Conservation (phyloP, 2,113 vertebrate genomes). For the Trematomus loennbergii region DNA sequence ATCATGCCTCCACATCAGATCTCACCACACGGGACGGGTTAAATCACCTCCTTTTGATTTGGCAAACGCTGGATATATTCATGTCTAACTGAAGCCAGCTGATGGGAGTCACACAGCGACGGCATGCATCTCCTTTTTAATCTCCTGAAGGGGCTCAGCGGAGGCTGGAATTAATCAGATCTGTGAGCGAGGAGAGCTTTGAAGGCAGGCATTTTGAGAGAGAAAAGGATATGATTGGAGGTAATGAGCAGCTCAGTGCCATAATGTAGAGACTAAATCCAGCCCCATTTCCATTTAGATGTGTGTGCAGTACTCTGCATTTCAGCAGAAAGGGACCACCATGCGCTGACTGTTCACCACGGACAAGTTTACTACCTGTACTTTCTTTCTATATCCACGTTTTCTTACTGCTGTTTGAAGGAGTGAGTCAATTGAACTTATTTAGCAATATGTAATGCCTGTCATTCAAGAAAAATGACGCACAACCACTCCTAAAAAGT, state of each 20-base stretch:
- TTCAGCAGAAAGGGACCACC: background rate
- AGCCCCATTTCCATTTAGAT: background rate
- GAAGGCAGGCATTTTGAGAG: slow-evolving; percentile 40
- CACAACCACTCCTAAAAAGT: too few relatives aligned
- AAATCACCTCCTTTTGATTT: slow-evolving; percentile 19
- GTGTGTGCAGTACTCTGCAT: background rate
- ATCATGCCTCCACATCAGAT: slow-evolving; percentile 5
- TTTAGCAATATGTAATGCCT: background rate
- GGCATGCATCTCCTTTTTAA: slow-evolving; percentile 55
- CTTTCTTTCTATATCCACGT: background rate
- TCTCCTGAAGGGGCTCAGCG: slow-evolving; percentile 52
- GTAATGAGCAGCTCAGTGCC: slow-evolving; percentile 17
- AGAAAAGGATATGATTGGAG: slow-evolving; percentile 51
- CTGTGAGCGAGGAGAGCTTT: slow-evolving; percentile 30
- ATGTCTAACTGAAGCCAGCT: slow-evolving; percentile 61
- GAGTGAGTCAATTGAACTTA: background rate
- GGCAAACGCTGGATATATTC: slow-evolving; percentile 35
- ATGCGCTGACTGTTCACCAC: background rate
- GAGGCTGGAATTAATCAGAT: slow-evolving; percentile 61
- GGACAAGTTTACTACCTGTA: too few relatives aligned
- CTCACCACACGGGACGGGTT: slow-evolving; percentile 30
- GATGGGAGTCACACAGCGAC: slow-evolving; percentile 49
- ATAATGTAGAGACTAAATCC: slow-evolving; percentile 12
- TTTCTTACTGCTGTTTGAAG: too few relatives aligned
- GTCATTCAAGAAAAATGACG: background rate